Evolutionary conservation across 1,140 invertebrate species (phyloP).

Genomic region (Drosophila kanapiae): DNA sequence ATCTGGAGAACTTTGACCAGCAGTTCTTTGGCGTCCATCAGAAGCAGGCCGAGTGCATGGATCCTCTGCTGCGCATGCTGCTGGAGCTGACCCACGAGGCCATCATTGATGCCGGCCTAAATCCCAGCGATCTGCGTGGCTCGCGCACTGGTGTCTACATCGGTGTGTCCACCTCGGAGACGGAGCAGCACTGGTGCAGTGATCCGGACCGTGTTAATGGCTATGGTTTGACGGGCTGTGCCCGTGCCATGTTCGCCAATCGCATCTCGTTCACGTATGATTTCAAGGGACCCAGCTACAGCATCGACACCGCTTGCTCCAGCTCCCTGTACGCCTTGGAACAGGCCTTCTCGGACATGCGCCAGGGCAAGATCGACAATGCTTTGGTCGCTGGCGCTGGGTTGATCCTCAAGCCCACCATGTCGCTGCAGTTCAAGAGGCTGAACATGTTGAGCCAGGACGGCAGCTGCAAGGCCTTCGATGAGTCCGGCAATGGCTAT

Average conservation of each 20-base stretch:
- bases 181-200: constrained; percentile 92
- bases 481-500: constrained; percentile 95
- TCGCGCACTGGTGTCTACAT: constrained; percentile 96
- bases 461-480: constrained; percentile 97
- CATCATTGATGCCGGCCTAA: constrained; percentile 96
- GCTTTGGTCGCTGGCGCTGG: constrained; percentile 96
- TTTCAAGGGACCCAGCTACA: constrained; percentile 95
- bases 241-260: constrained; percentile 98
- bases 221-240: constrained; percentile 96
- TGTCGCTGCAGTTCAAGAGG: constrained; percentile 96
- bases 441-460: constrained; percentile 95
- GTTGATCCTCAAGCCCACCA: constrained; percentile 94
- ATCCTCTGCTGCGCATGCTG: constrained; percentile 96
- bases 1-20: constrained; percentile 94
- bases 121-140: constrained; percentile 92
- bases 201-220: constrained; percentile 93
- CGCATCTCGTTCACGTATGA: constrained; percentile 98
- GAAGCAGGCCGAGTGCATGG: constrained; percentile 98
- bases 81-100: constrained; percentile 98
- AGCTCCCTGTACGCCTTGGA: constrained; percentile 95
- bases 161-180: constrained; percentile 94
- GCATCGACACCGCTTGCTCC: constrained; percentile 98
- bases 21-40: constrained; percentile 97
- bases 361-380: constrained; percentile 94
- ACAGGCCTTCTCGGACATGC: constrained; percentile 93